Conservation (phyloP, 2,797 vertebrate genomes). For the Bradypodion ventrale region DNA sequence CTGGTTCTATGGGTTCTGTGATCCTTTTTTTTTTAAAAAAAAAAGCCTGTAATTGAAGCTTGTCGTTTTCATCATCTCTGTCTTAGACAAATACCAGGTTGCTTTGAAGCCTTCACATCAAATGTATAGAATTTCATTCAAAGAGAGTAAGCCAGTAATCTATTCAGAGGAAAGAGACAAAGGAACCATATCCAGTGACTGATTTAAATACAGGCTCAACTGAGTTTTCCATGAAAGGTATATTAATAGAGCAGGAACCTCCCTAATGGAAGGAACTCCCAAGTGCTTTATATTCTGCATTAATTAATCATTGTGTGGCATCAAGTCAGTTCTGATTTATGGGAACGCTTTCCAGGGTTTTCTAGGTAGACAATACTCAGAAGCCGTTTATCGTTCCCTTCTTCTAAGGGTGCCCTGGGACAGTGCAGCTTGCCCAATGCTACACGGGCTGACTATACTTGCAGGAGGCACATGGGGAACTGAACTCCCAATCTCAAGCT, state of each 20-base stretch:
- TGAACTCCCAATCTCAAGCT: no score
- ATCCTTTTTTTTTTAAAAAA: not conserved
- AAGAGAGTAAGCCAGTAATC: conserved; percentile 19
- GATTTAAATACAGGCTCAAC: conserved; percentile 35
- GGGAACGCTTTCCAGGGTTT: no score
- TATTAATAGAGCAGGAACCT: conserved; percentile 34
- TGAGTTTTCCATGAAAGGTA: conserved; percentile 35
- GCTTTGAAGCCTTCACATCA: conserved; percentile 22
- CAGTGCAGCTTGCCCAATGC: no score
- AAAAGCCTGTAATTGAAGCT: conserved; percentile 23
- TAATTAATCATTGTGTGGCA: no score
- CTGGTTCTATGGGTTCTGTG: not conserved
- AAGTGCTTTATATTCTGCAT: conserved; percentile 22
- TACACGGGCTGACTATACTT: no score
- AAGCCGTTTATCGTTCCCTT: no score
- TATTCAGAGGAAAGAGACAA: conserved; percentile 38
- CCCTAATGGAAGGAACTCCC: conserved; percentile 34
- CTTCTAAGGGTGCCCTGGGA: no score
- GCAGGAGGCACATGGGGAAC: no score
- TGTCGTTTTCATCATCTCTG: conserved; percentile 13
- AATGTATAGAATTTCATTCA: conserved; percentile 34
- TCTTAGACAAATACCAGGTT: not conserved
- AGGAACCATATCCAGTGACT: conserved; percentile 3
- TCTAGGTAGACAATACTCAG: no score
- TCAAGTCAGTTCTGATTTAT: no score